phyloP scores from a whole-genome alignment of 2,113 vertebrate genomes.

The Xiphophorus maculatus region DNA sequence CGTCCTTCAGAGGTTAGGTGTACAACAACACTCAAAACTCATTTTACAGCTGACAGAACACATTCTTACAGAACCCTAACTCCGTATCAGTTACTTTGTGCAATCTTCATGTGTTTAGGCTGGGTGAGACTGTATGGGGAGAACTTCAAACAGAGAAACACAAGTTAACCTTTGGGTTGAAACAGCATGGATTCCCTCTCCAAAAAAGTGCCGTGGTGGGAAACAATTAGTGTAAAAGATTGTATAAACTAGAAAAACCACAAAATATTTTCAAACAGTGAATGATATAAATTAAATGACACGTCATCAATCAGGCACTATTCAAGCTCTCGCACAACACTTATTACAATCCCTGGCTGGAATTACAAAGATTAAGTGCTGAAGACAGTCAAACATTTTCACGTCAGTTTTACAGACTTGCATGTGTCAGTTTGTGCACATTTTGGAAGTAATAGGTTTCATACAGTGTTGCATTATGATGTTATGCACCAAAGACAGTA shows the following conservation, averaged over 20 bases:
- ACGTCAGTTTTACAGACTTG: conserved; percentile 22
- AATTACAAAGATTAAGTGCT: conserved; percentile 36
- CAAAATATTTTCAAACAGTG: conserved; percentile 7
- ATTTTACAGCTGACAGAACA: conserved; percentile 56
- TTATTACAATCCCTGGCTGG: conserved; percentile 32
- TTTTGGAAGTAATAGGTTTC: conserved; percentile 15
- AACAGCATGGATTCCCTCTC: conserved; percentile 39
- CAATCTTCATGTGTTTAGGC: conserved; percentile 56
- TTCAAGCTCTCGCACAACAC: conserved; percentile 29
- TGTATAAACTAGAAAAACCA: conserved; percentile 49
- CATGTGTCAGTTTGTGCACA: conserved; percentile 34
- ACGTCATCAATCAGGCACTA: conserved; percentile 34
- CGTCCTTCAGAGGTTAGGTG: conserved; percentile 38
- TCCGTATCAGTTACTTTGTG: conserved; percentile 52
- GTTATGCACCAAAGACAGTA: conserved; percentile 14
- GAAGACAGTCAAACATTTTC: conserved; percentile 19
- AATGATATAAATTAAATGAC: conserved; percentile 47
- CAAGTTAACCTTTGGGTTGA: conserved; percentile 55
- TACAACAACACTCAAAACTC: conserved; percentile 42
- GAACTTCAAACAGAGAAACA: conserved; percentile 44
- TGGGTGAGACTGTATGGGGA: conserved; percentile 23
- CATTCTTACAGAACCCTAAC: conserved; percentile 52
- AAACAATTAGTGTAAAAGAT: conserved; percentile 51
- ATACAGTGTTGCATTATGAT: conserved; percentile 5
- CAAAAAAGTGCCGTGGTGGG: conserved; percentile 54